These are phyloP conservation scores for Chymomyza amoena DNA, from an alignment of 2,888 invertebrate species.

Conservation along the genomic window DNA sequence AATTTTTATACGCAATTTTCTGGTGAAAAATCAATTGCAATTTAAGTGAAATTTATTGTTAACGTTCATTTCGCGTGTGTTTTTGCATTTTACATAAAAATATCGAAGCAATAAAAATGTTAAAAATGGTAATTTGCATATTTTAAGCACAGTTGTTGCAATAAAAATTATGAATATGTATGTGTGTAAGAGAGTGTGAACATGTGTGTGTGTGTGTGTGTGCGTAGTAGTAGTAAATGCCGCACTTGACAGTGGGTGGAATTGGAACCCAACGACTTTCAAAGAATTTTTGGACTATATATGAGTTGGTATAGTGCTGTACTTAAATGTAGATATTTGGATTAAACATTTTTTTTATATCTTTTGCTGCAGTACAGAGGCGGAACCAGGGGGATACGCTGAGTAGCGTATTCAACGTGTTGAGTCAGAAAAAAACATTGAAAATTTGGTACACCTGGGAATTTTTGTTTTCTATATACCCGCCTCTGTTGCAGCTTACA, in stretches of 20 bases:
- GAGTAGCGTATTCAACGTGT: too few relatives aligned
- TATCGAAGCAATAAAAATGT: slow-evolving; percentile 32
- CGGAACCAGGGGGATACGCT: not conserved
- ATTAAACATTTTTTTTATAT: not conserved
- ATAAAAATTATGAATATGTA: slow-evolving; percentile 28
- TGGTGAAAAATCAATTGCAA: slow-evolving; percentile 60
- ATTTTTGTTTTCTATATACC: slow-evolving; percentile 35
- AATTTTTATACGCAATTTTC: slow-evolving; percentile 54
- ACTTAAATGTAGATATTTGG: not conserved
- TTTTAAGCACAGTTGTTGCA: slow-evolving; percentile 67
- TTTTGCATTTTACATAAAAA: slow-evolving; percentile 32
- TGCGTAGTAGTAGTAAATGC: slow-evolving; percentile 62
- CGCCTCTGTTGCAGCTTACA: slow-evolving; percentile 45
- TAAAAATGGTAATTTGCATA: slow-evolving; percentile 66
- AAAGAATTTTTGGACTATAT: not conserved
- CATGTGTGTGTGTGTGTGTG: slow-evolving; percentile 19
- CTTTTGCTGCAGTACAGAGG: not conserved
- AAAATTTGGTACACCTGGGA: slow-evolving; percentile 74
- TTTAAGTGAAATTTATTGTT: slow-evolving; percentile 39
- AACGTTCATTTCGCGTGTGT: slow-evolving; percentile 50
- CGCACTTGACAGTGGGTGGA: slow-evolving; percentile 38
- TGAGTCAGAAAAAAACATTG: not conserved
- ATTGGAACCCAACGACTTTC: not conserved
- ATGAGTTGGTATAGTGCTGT: not conserved
- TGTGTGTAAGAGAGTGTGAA: slow-evolving; percentile 12